Evolutionary conservation across 1,140 invertebrate species (phyloP), one percentile per base, ranked within the genome.

Genomic region (Dryas iulia): DNA sequence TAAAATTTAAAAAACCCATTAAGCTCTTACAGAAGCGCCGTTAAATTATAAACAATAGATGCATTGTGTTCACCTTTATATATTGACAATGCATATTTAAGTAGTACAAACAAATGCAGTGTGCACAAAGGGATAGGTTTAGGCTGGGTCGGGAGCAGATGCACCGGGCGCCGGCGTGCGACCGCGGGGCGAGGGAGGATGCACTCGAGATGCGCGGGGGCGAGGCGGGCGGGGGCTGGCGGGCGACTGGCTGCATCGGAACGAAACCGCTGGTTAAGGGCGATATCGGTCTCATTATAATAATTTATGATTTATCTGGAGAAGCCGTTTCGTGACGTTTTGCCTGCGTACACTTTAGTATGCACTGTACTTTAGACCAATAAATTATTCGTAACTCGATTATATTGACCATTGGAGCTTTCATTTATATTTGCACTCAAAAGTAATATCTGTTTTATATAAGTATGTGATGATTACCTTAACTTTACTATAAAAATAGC

Each of bases 241-340:
- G 58, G 39, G 23, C 47, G 52, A 39, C 47, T 33, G 26, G 30
- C 56, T 54, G 56, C 56, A 64, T 59, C 56, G 47, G 24, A 59
- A 61, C 59, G 58, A 30, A 53, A 10, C 23, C 26, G 64, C 58
- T 30, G 24, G 24, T 66, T 30, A 23, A 54, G 64, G 56, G 56
- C 26, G 64, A 59, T 59, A 59, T 66, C 33, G 33, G 30, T 52
- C 64, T 59, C 57, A 66, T 66, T 59, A 66, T 52, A 60, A 66
- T 66, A 66, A 59, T 57, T 65, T 56, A 65, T 65, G 62, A 62
- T 62, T 62, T 53, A 62, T 62, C 59, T 62, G 59, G 23, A 62
- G 59, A 11, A 62, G 25, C 59, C 24, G 33, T 8, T 24, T 21
- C 14, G 53, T 12, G 53, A 54, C 23, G 53, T 24, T 28, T 18